Evolutionary conservation across 2,797 vertebrate genomes (phyloP).

Genomic region (Periophthalmus magnuspinnatus): DNA sequence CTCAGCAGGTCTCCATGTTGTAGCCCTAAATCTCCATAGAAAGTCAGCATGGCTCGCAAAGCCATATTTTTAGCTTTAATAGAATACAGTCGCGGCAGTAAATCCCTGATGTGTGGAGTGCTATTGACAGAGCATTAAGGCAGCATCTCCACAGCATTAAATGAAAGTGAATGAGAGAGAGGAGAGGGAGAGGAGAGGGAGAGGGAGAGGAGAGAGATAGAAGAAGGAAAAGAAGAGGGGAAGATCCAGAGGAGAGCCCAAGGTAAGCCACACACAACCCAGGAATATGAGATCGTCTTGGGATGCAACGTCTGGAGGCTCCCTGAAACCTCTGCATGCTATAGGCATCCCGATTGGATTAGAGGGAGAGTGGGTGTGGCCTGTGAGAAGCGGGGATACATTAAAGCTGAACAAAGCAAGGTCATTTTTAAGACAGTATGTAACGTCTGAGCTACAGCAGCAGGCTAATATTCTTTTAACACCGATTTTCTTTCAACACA

Average conservation of each 20-base stretch:
- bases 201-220: not conserved
- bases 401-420: constrained; percentile 12
- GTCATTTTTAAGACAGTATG: constrained; percentile 12
- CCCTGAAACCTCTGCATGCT: not conserved
- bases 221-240: not conserved
- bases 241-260: constrained; percentile 3
- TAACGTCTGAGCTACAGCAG: constrained; percentile 1
- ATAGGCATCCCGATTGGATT: not conserved
- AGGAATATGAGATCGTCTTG: not conserved
- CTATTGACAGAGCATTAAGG: constrained; percentile 16
- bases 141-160: constrained; percentile 10
- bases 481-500: not conserved
- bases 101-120: constrained; percentile 7
- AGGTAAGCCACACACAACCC: constrained; percentile 6
- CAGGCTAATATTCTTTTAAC: not conserved
- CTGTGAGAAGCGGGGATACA: not conserved
- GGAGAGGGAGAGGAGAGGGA: not conserved
- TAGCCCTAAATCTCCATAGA: constrained; percentile 11
- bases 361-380: not conserved
- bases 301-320: not conserved
- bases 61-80: constrained; percentile 13
- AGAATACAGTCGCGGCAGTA: constrained; percentile 6
- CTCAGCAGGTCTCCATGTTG: constrained; percentile 11
- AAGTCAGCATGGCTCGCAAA: constrained; percentile 8
- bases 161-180: constrained; percentile 8